Evolutionary conservation across 1,140 invertebrate species (phyloP).

Genomic region (Cylas formicarius): DNA sequence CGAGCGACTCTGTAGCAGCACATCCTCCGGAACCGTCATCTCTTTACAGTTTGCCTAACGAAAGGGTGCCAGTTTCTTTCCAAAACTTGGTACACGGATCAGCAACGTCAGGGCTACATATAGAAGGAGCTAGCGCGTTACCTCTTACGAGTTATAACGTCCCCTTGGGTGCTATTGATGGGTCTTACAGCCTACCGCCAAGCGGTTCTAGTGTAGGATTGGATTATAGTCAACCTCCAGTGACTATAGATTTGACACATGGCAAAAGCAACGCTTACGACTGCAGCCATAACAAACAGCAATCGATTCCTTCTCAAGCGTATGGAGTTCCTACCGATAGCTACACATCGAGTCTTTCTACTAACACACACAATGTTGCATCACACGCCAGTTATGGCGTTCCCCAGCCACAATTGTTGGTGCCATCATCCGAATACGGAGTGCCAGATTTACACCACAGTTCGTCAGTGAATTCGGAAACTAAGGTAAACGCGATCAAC

Average conservation of each 20-base stretch:
- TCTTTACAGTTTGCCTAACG: conserved; percentile 46
- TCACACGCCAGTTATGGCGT: conserved; percentile 18
- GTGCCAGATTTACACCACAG: conserved; percentile 27
- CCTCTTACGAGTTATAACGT: conserved; percentile 48
- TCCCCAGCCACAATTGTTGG: conserved; percentile 20
- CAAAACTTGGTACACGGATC: conserved; percentile 33
- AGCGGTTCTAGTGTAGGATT: conserved; percentile 27
- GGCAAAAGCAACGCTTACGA: conserved; percentile 20
- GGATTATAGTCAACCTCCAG: conserved; percentile 26
- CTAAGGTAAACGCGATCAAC: conserved; percentile 25
- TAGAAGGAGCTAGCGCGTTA: conserved; percentile 41
- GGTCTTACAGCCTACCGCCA: conserved; percentile 44
- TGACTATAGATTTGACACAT: conserved; percentile 27
- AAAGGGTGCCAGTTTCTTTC: conserved; percentile 28
- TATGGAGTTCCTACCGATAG: conserved; percentile 37
- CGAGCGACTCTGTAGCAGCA: conserved; percentile 49
- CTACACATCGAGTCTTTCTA: conserved; percentile 32
- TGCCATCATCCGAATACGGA: conserved; percentile 19
- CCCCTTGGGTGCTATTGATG: conserved; percentile 44
- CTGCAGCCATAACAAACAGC: conserved; percentile 31
- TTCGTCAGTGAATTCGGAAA: conserved; percentile 24
- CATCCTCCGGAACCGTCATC: conserved; percentile 49
- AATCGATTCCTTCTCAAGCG: conserved; percentile 31
- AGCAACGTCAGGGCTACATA: conserved; percentile 24
- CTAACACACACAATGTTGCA: conserved; percentile 35